phyloP scores from a whole-genome alignment of 53 echinoderm and acorn worm species.

The Stichopus horrens region DNA sequence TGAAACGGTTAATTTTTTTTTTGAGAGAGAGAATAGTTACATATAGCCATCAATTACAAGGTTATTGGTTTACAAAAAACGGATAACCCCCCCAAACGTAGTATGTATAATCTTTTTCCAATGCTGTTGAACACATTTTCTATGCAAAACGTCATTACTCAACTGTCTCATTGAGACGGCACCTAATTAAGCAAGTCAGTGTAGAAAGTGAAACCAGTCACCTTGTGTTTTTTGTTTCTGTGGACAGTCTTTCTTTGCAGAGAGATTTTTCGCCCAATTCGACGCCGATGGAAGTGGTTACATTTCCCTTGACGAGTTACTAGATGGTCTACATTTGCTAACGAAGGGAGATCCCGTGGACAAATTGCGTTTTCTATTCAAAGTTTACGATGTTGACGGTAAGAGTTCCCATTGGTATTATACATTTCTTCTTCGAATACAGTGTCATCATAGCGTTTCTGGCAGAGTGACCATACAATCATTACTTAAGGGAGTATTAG shows the following conservation, averaged over 20 bases:
- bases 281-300: slow-evolving; percentile 92
- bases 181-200: background rate
- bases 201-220: background rate
- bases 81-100: no score
- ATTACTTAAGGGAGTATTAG: background rate
- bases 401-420: slow-evolving; percentile 36
- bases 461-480: background rate
- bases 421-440: background rate
- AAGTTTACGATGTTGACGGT: slow-evolving; percentile 97
- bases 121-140: no score
- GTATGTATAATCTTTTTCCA: no score
- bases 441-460: background rate
- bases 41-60: no score
- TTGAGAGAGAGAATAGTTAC: no score
- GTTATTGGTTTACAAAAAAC: no score
- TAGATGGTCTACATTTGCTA: slow-evolving; percentile 82
- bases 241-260: slow-evolving; percentile 85
- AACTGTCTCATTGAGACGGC: background rate
- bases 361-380: slow-evolving; percentile 91
- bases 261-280: slow-evolving; percentile 88
- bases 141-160: background rate
- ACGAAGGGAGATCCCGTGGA: slow-evolving; percentile 87
- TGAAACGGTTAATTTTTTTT: no score
- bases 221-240: background rate
- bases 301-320: slow-evolving; percentile 85